phyloP scores from a whole-genome alignment of 2,888 invertebrate genomes.

The Sesia bembeciformis region DNA sequence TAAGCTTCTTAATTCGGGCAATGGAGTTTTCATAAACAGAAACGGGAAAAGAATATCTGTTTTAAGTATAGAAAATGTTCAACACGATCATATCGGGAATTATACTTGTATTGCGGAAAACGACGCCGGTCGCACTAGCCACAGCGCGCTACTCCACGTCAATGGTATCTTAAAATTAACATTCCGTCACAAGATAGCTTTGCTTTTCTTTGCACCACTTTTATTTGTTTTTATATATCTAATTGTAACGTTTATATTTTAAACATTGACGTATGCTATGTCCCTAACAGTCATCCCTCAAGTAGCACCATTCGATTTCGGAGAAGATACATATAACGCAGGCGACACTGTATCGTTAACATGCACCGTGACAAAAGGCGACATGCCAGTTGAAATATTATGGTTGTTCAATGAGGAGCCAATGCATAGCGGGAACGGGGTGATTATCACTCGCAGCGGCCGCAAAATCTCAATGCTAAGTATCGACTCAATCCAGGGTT shows the following conservation, averaged over 20 bases:
- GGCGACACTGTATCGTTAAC: constrained; percentile 77
- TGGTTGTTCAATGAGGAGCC: constrained; percentile 70
- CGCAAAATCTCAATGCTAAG: constrained; percentile 65
- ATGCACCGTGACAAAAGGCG: constrained; percentile 80
- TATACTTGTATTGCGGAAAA: constrained; percentile 79
- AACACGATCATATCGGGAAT: constrained; percentile 75
- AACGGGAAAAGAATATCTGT: constrained; percentile 80
- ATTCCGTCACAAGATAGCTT: constrained; percentile 2
- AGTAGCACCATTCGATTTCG: constrained; percentile 77
- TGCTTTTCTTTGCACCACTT: constrained; percentile 8
- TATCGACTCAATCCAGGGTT: constrained; percentile 65
- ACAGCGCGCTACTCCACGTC: constrained; percentile 78
- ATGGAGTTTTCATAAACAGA: constrained; percentile 75
- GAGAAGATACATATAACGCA: constrained; percentile 75
- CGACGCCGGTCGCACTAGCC: constrained; percentile 76
- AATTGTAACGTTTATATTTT: constrained; percentile 1
- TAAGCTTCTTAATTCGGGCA: constrained; percentile 56
- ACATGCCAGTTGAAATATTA: constrained; percentile 79
- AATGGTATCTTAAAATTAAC: constrained; percentile 71
- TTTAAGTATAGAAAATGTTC: constrained; percentile 77
- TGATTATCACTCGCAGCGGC: constrained; percentile 57
- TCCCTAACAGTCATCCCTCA: constrained; percentile 69
- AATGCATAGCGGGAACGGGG: constrained; percentile 49
- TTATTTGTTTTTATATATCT: constrained; percentile 3
- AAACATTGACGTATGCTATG: background rate